Evolutionary conservation across 2,797 vertebrate species (phyloP), one percentile per base, ranked within the genome.

Genomic region (Hafferia zeledoni): DNA sequence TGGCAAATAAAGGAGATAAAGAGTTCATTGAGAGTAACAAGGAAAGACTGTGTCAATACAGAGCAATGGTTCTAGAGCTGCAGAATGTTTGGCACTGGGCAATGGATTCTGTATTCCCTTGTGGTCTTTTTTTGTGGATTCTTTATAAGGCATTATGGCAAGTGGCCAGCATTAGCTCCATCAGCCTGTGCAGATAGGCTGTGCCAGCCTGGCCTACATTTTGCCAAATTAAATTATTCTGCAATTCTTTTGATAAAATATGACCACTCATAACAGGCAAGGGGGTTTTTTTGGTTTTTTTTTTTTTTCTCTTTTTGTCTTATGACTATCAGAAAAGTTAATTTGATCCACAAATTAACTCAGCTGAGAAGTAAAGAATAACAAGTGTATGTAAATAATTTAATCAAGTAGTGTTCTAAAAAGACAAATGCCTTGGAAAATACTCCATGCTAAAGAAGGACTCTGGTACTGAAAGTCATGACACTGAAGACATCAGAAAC

Each of bases 1-100:
- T 87, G 47, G 64, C 82, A 94, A 94, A 79, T 89, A 87, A 70
- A 75, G 46, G 30, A 72, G 33, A 96, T 93, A 96, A 94, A 87
- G 94, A 93, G 83, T 97, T 95, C 83, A 93, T 95, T 97, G 96
- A 96, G 78, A 93, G 71, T 24, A 77, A 95, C 89, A 96, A 68
- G 72, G 76, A 94, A 41, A 71, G 80, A 47, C 83, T 93, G 30
- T 95, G 92, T 93, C 84, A 76, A 33, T 82, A 47, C 75, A 89
- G 83, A 91, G 87, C 76, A 91, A 65, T 72, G 71, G 89, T 68
- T 93, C 92, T 94, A 95, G 87, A 95, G 53, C 93, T 92, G 72
- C 85, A 87, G 35, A 69, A 76, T 93, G 59, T 70, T 91, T 89
- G 95, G 95, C 88, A 82, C 13, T 44, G n/a, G 57, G 31, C 27